phyloP scores from a whole-genome alignment of 2,113 vertebrate genomes.

The Pholis gunnellus region DNA sequence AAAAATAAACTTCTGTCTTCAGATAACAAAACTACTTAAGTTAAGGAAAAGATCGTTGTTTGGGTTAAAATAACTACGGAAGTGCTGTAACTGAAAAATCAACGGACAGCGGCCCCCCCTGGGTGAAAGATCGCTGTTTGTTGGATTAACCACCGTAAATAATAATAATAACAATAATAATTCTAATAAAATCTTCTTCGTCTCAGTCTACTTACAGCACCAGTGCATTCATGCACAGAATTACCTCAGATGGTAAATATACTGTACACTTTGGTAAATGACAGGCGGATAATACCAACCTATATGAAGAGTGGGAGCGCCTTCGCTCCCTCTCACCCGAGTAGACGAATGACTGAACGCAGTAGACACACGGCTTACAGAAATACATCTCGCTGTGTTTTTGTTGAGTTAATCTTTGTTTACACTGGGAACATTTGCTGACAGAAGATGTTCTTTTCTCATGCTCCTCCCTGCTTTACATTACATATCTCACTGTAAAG shows the following conservation, averaged over 20 bases:
- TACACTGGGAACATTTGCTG: slow-evolving; percentile 22
- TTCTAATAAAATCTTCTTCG: background rate
- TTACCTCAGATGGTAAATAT: slow-evolving; percentile 6
- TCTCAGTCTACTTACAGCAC: background rate
- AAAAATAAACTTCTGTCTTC: background rate
- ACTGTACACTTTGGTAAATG: slow-evolving; percentile 14
- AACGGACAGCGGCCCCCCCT: no score
- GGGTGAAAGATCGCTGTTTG: no score
- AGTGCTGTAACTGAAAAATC: no score
- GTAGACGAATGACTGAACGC: slow-evolving; percentile 31
- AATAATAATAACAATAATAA: background rate
- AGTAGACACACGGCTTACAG: slow-evolving; percentile 15
- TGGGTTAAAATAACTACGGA: background rate
- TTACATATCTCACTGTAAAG: background rate
- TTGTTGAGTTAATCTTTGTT: slow-evolving; percentile 39
- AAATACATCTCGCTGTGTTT: background rate
- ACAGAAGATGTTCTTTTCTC: background rate
- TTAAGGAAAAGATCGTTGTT: background rate
- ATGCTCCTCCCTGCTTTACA: slow-evolving; percentile 9
- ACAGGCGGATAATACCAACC: slow-evolving; percentile 22
- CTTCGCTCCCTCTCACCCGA: slow-evolving; percentile 20
- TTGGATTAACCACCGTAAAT: no score
- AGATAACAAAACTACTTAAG: no score
- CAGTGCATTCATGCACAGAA: background rate
- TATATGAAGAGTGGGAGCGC: slow-evolving; percentile 50